Evolutionary conservation across 1,140 invertebrate genomes (phyloP), one percentile per base, ranked within the genome.

Genomic region (Philotrypesis tridentata): DNA sequence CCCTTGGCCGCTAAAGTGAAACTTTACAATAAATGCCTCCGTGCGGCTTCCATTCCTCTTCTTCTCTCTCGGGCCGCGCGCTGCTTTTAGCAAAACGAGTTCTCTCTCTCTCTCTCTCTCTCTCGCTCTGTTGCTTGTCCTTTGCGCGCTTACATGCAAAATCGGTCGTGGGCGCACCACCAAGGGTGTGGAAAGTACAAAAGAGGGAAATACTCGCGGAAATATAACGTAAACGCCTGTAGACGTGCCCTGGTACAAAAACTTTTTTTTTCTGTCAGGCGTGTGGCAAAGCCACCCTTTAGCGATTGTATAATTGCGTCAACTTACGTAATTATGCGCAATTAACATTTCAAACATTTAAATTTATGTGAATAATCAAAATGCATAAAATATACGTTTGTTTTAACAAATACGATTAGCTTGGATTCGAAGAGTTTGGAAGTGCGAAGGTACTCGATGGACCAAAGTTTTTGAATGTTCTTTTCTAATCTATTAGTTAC

Each of bases 31-130:
- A 72, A 73, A 65, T 73, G 55, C 33, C 23, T 12, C 72, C 48
- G 71, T n/a, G n/a, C 71, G 11, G n/a, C 33, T 73, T 67, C 21
- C 48, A 79, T 79, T 81, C 40, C 67, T 48, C n/a, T 48, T 73
- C 21, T 33, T 70, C 68, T 12, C 5, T 48, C 77, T 48, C 31
- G 12, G 29, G 31, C 3, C 4, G 71, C 79, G 12, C 48, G 31
- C 3, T 14, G 71, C 79, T 80, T 80, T 80, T 80, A 80, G 48
- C 25, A 71, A 73, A 80, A 80, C 79, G 70, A 80, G 71, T 68
- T 72, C n/a, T 72, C 40, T 71, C 70, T 5, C 21, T 25, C 12
- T n/a, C 21, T 72, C n/a, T 0, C 33, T 72, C 70, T 25, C 25
- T 37, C 40, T n/a, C 27, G 23, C 61, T 5, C 33, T 37, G 25